Base-by-base conservation (phyloP, 2,113 vertebrate genomes). In the Lichenostomus cassidix region DNA sequence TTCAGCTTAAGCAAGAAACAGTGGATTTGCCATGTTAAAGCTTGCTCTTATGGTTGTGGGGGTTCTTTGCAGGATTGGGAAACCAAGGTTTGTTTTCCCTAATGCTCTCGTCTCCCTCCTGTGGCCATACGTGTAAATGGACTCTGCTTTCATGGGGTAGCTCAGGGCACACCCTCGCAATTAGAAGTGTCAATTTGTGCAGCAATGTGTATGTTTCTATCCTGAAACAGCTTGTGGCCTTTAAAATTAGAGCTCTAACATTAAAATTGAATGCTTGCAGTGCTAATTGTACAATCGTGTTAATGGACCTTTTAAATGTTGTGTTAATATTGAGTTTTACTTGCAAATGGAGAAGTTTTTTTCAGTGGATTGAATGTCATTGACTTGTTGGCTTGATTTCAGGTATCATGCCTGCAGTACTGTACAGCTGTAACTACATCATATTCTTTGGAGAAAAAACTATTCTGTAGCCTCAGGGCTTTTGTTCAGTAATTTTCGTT, bases 91-190 rank as follows among this genome's bases (percentile, higher is more conserved):
- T 77, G 46, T 70, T 73, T 91, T 94, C 19, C 9, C 11, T 47
- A 42, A 13, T 75, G 80, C 60, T 90, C 27, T 52, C 0, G n/a
- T 89, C 95, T 92, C 94, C 95, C 92, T 94, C 95, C 82, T 75
- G 79, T 92, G 92, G 92, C 75, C 0, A 0, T 53, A 33, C 11
- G 0, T 58, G 65, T 49, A 28, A 75, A 19, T 23, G 8, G 53
- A 47, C 8, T 15, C 63, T 78, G 62, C 37, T 85, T 90, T 79
- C 41, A 20, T 44, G 9, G 3, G 2, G 2, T 44, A 29, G 29
- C 21, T 53, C 62, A 29, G 9, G 9, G 25, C 39, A 41, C 14
- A 5, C 16, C 4, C 24, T 47, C 7, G 2, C 41, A 15, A 6
- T 8, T 6, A 35, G 49, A 49, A 12, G 10, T 42, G 47, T 4